These are phyloP conservation scores for Forpus xanthops DNA, from an alignment of 2,797 vertebrate species.

Conservation along the genomic window DNA sequence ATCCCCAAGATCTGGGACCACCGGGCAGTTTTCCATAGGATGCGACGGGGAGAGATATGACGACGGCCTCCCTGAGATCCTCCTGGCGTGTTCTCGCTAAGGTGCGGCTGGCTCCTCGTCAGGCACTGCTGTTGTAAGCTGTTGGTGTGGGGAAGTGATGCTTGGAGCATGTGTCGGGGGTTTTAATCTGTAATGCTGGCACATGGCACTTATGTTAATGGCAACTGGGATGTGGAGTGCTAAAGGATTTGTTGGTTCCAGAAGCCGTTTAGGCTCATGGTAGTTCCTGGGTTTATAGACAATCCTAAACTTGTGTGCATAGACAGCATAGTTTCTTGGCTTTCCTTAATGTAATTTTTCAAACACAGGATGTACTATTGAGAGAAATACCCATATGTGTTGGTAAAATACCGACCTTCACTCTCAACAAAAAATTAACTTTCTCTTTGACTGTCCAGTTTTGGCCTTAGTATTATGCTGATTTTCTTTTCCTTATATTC, in stretches of 20 bases:
- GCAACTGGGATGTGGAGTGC: not conserved
- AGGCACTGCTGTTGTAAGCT: not conserved
- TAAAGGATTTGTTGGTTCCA: not conserved
- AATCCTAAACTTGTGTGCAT: accelerated
- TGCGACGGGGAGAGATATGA: constrained; percentile 62
- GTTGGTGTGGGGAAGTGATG: accelerated
- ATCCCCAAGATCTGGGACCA: not conserved
- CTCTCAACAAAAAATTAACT: not conserved
- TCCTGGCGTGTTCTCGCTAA: constrained; percentile 13
- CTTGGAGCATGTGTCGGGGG: not conserved
- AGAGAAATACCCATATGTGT: accelerated
- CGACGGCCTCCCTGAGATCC: constrained; percentile 14
- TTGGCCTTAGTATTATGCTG: not conserved
- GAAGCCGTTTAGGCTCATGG: accelerated
- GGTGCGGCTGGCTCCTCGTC: not conserved
- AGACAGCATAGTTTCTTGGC: accelerated
- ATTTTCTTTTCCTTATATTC: not conserved
- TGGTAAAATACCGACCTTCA: not conserved
- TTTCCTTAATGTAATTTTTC: not conserved
- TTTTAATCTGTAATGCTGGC: not conserved
- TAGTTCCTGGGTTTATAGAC: not conserved
- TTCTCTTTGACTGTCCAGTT: not conserved
- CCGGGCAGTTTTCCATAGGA: not conserved
- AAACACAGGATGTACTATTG: accelerated
- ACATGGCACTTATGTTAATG: accelerated